These are phyloP conservation scores for Fragum sueziense DNA, from an alignment of 2,888 invertebrate species.

Conservation along the genomic window DNA sequence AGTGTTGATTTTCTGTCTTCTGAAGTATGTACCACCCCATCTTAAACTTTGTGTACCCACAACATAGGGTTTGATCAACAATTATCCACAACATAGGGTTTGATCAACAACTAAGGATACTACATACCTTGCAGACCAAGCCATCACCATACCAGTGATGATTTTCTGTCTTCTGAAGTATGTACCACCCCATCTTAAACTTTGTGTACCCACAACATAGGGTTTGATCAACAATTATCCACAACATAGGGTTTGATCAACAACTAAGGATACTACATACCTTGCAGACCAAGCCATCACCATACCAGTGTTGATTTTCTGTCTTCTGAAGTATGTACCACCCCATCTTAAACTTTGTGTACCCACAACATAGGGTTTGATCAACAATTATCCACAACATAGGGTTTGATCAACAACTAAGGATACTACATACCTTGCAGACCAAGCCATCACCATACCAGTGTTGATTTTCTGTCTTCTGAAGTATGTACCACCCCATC, in stretches of 20 bases:
- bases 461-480: constrained; percentile 78
- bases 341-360: constrained; percentile 78
- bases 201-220: no score
- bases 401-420: no score
- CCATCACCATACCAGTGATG: constrained; percentile 78
- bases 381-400: no score
- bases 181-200: constrained; percentile 74
- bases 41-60: constrained; percentile 74
- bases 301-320: constrained; percentile 79
- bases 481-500: constrained; percentile 74
- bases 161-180: constrained; percentile 76
- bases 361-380: no score
- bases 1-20: constrained; percentile 79
- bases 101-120: no score
- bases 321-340: constrained; percentile 70
- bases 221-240: no score
- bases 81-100: no score
- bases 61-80: no score
- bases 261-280: no score
- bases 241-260: no score
- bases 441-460: constrained; percentile 80
- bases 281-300: constrained; percentile 81
- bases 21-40: constrained; percentile 73
- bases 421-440: constrained; percentile 70
- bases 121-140: no score